These are phyloP conservation scores for Petrolisthes cinctipes DNA, from an alignment of 2,888 invertebrate genomes.

Conservation along the genomic window DNA sequence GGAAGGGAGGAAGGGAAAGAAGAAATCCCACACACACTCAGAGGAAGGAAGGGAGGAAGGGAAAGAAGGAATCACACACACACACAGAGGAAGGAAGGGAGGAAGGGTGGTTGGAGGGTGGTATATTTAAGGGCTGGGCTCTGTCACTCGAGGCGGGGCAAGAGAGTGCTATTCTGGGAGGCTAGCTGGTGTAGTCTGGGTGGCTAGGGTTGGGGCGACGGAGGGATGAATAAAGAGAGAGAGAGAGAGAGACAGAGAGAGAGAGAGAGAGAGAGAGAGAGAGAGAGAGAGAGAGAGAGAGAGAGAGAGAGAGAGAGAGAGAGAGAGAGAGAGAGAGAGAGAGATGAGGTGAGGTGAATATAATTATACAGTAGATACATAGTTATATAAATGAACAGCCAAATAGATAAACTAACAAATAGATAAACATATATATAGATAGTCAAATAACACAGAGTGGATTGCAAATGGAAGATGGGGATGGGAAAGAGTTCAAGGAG, in stretches of 20 bases:
- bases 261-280: neutral
- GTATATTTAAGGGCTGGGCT: neutral
- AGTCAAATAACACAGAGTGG: too few species aligned
- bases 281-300: neutral
- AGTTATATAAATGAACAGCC: too few species aligned
- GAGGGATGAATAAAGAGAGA: neutral
- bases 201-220: neutral
- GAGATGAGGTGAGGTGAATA: neutral
- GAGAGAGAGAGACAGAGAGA: neutral
- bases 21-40: too few species aligned
- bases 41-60: neutral
- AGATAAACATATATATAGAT: too few species aligned
- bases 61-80: too few species aligned
- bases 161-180: neutral
- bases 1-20: constrained; percentile 18
- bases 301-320: neutral
- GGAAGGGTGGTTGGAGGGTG: neutral
- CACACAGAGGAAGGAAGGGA: neutral
- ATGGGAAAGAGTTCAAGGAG: too few species aligned
- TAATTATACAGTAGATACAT: neutral
- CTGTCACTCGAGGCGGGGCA: neutral
- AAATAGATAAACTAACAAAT: too few species aligned
- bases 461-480: too few species aligned
- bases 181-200: neutral
- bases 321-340: neutral